These are phyloP conservation scores for Anhinga rufa DNA, from an alignment of 2,113 vertebrate species.

Conservation along the genomic window DNA sequence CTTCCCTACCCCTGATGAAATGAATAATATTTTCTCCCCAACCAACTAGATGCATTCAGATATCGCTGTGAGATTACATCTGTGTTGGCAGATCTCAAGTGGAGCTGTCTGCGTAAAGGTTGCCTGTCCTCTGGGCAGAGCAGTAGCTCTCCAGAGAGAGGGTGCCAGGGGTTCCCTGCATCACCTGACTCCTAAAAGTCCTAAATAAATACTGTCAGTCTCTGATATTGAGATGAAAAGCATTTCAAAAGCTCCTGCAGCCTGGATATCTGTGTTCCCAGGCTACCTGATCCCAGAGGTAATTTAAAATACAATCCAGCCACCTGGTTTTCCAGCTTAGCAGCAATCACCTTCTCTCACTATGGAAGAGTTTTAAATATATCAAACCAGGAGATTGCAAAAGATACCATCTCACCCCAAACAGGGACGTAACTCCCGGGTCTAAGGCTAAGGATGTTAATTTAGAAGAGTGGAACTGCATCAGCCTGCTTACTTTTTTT, in stretches of 20 bases:
- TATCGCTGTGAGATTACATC: neutral
- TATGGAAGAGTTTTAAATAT: neutral
- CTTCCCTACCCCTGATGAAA: neutral
- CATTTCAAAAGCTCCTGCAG: neutral
- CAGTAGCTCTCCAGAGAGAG: neutral
- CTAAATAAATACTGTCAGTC: neutral
- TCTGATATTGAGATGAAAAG: neutral
- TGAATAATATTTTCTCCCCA: neutral
- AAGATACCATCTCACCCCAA: neutral
- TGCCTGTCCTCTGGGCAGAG: neutral
- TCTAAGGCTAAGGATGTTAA: neutral
- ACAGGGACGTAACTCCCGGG: accelerated
- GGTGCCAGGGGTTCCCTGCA: neutral
- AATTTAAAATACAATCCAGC: neutral
- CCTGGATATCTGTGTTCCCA: neutral
- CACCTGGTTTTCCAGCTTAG: neutral
- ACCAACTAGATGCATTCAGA: neutral
- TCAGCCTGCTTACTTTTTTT: neutral
- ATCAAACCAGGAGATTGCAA: neutral
- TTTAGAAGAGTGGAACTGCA: neutral
- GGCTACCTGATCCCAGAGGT: neutral
- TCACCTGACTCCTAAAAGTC: neutral
- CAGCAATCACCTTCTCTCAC: neutral
- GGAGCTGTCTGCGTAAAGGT: neutral
- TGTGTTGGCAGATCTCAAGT: neutral